These are phyloP conservation scores for Syncerus caffer DNA, from an alignment of 2,797 vertebrate genomes.

Conservation along the genomic window DNA sequence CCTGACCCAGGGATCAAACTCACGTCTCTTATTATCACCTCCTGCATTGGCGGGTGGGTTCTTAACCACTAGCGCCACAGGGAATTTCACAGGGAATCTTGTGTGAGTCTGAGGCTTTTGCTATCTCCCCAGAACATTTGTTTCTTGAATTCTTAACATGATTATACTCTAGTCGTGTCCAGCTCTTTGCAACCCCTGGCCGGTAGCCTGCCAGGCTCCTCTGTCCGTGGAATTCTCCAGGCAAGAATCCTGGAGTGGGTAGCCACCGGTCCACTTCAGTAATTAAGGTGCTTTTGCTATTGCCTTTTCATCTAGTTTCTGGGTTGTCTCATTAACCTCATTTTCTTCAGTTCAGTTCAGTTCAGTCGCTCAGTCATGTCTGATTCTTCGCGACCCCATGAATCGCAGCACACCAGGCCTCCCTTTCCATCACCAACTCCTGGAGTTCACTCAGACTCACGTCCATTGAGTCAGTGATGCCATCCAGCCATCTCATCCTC, in stretches of 20 bases:
- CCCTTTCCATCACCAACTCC: no score
- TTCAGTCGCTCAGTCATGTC: no score
- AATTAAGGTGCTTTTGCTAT: neutral
- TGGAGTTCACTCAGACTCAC: no score
- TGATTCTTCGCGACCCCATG: no score
- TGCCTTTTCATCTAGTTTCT: neutral
- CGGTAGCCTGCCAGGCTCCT: neutral
- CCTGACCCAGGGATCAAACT: neutral
- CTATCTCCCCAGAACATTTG: neutral
- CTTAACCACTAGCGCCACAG: neutral
- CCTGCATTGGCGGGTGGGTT: neutral
- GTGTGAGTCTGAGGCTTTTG: neutral
- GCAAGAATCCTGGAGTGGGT: neutral
- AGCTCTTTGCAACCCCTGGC: neutral
- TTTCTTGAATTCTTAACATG: slow-evolving; percentile 22
- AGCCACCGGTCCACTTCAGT: neutral
- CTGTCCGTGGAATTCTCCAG: neutral
- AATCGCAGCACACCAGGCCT: no score
- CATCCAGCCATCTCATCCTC: no score
- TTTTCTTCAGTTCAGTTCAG: neutral
- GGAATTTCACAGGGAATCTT: neutral
- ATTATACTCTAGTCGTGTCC: neutral
- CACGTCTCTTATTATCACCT: neutral
- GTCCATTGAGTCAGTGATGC: no score
- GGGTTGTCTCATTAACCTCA: neutral